phyloP scores from a whole-genome alignment of 2,113 vertebrate species.

The Apodemus sylvaticus region DNA sequence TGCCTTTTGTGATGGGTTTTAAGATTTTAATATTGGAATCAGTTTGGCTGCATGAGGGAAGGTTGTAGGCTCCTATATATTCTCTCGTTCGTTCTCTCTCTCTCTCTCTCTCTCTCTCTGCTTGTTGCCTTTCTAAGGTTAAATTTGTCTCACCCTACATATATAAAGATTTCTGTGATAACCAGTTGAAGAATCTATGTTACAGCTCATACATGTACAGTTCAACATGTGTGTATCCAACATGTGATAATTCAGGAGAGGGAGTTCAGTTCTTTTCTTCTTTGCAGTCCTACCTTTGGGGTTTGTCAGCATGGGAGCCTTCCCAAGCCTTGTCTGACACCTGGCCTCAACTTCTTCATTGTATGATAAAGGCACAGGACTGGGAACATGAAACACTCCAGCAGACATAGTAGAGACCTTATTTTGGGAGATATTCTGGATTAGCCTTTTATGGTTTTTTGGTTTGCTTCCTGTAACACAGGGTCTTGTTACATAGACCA shows the following conservation, averaged over 20 bases:
- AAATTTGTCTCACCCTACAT: background rate
- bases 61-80: background rate
- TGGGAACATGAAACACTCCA: background rate
- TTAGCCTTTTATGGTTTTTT: background rate
- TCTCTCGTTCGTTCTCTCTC: too few species aligned
- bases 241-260: accelerated
- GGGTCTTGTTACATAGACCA: background rate
- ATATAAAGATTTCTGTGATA: background rate
- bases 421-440: background rate
- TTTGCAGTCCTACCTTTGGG: background rate
- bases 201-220: background rate
- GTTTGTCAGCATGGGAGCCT: background rate
- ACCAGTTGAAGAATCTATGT: background rate
- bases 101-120: background rate
- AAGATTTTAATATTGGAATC: background rate
- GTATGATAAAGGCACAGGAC: background rate
- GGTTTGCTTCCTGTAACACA: background rate
- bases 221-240: accelerated
- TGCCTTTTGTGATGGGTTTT: background rate
- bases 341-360: background rate
- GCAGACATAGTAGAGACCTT: background rate
- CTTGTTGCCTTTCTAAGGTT: background rate
- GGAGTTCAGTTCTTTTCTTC: background rate
- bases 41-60: background rate
- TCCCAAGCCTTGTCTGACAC: accelerated